Evolutionary conservation across 2,113 vertebrate species (phyloP), one percentile per base, ranked within the genome.

Genomic region (Gobio gobio): DNA sequence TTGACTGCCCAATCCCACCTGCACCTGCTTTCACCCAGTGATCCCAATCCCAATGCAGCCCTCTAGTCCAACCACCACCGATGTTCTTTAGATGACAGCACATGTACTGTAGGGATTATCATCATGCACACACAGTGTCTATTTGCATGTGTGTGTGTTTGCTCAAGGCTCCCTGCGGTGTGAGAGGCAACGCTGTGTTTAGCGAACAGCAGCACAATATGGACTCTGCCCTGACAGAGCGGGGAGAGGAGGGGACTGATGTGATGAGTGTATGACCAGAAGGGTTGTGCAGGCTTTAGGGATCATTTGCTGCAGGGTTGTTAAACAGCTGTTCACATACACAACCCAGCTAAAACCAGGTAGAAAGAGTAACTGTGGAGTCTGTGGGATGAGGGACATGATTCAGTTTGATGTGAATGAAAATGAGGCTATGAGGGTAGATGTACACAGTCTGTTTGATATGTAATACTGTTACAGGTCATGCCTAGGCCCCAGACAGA

Each of bases 191-290:
- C 7, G 85, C 84, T 59, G 63, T 82, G 79, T 68, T 82, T 54
- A 51, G 59, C 20, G 63, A 63, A 66, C 45, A 80, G 36, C 59
- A 51, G 47, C 26, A 70, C 61, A 68, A 82, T 82, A 82, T 82
- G 47, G 47, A 47, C n/a, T 45, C 40, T 63, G 40, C 43, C 63
- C 43, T 54, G 79, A 82, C 9, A 51, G 79, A 68, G 10, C 54
- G 16, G 63, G 47, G 3, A 74, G 87, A 84, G 81, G 87, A 74
- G 88, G 85, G 83, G 89, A 91, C 90, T 92, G 87, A 92, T 88
- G 90, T 88, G 86, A 90, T 68, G 61, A 70, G 45, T 70, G 63
- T 36, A 54, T 16, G 26, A 51, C 16, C 59, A 64, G 14, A 66
- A 66, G 78, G 78, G 40, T 40, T 82, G 24, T 36, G 29, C 24